Evolutionary conservation across 2,888 invertebrate genomes (phyloP).

Genomic region (Melanophora roralis): DNA sequence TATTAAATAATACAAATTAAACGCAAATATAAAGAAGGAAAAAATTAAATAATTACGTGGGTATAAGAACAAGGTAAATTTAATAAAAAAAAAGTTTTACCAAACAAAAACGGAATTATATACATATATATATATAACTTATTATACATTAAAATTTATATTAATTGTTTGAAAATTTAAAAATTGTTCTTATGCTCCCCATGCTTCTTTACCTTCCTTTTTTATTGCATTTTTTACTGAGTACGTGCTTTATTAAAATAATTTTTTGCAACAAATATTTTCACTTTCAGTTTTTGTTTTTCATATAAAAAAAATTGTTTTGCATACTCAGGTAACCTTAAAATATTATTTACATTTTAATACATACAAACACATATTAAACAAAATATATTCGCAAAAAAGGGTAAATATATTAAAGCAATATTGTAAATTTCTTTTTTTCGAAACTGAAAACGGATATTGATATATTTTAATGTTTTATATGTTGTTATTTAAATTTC

Average conservation of each 20-base stretch:
- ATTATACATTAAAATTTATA: no score
- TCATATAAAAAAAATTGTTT: constrained; percentile 13
- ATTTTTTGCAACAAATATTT: not conserved
- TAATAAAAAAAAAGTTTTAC: no score
- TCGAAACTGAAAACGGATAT: constrained; percentile 26
- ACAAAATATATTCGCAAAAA: not conserved
- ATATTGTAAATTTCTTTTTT: not conserved
- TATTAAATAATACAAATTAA: no score
- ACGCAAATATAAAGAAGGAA: no score
- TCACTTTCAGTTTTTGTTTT: not conserved
- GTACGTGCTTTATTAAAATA: constrained; percentile 21
- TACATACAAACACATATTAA: not conserved
- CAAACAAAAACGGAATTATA: no score
- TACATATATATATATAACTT: no score
- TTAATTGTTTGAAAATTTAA: no score
- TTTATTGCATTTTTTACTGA: not conserved
- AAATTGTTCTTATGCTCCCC: no score
- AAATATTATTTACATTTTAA: not conserved
- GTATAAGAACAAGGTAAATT: no score
- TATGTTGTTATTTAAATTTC: not conserved
- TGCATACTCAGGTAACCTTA: not conserved
- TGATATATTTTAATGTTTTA: constrained; percentile 35
- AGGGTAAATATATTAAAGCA: not conserved
- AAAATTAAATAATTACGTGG: no score
- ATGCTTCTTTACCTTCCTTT: not conserved